phyloP scores from a whole-genome alignment of 2,113 vertebrate genomes.

The Rhea americana region DNA sequence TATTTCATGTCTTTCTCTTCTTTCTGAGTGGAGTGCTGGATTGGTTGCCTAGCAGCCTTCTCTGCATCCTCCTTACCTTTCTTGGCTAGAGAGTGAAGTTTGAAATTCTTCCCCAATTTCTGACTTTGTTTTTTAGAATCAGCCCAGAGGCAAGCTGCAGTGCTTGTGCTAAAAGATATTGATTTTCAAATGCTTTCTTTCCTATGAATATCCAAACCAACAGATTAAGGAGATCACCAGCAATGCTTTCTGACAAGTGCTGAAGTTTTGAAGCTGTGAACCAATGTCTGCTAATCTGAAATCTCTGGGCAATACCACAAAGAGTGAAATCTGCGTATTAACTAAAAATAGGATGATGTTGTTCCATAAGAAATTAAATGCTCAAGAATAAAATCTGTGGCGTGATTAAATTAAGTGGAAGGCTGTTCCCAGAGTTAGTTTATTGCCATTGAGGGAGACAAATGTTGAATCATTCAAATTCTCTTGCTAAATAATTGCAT shows the following conservation, averaged over 20 bases:
- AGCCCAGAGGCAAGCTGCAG: background rate
- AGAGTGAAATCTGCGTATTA: background rate
- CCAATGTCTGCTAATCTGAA: slow-evolving; percentile 31
- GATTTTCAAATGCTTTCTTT: slow-evolving; percentile 21
- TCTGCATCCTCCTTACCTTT: background rate
- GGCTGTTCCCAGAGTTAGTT: background rate
- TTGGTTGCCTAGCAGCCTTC: background rate
- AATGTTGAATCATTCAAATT: slow-evolving; percentile 28
- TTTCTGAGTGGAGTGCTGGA: background rate
- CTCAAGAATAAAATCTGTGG: background rate
- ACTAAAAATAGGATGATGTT: background rate
- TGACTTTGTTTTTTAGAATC: background rate
- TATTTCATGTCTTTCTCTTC: background rate
- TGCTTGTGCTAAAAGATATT: background rate
- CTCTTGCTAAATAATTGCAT: background rate
- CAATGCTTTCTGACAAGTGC: slow-evolving; percentile 52
- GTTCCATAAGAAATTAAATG: slow-evolving; percentile 12
- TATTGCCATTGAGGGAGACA: slow-evolving; percentile 13
- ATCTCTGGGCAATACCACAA: slow-evolving; percentile 1
- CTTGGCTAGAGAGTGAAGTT: background rate
- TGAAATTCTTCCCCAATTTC: background rate
- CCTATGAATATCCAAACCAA: background rate
- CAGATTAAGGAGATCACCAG: slow-evolving; percentile 53
- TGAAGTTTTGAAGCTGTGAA: slow-evolving; percentile 44
- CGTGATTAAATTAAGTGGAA: slow-evolving; percentile 19